Percentiles rank a stretch among this genome's conserved stretches.
phyloP scores from a whole-genome alignment of 2,888 invertebrate genomes.

The Oxytorus armatus region DNA sequence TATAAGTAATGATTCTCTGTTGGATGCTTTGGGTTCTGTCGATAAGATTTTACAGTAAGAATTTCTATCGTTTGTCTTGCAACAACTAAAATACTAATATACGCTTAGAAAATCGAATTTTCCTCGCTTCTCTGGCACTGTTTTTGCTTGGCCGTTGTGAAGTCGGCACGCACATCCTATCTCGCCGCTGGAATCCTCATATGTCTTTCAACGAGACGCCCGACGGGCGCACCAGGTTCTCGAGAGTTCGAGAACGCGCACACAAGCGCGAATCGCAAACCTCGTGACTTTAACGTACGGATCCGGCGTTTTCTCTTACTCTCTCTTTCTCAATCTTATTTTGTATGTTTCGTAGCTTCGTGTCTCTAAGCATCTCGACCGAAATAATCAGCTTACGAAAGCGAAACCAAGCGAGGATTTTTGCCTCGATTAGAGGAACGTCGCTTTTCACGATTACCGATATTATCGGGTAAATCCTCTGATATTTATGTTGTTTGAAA shows the following conservation, averaged over 20 bases:
- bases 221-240: constrained; percentile 68
- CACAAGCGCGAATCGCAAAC: constrained; percentile 33
- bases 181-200: constrained; percentile 83
- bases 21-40: no score
- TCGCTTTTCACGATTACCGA: not conserved
- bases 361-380: constrained; percentile 38
- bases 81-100: constrained; percentile 29
- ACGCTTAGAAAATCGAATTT: constrained; percentile 42
- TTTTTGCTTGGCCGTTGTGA: constrained; percentile 69
- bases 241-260: constrained; percentile 6
- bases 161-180: constrained; percentile 81
- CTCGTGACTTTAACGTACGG: constrained; percentile 45
- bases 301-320: constrained; percentile 60
- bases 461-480: no score
- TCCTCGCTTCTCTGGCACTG: constrained; percentile 43
- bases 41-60: not conserved
- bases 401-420: constrained; percentile 25
- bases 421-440: constrained; percentile 1
- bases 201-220: constrained; percentile 81
- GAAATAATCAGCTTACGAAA: constrained; percentile 35
- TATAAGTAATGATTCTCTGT: no score
- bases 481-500: no score
- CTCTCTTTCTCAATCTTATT: constrained; percentile 17
- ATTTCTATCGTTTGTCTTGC: constrained; percentile 26
- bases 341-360: constrained; percentile 9